These are phyloP conservation scores for Pyxicephalus adspersus DNA, from an alignment of 2,113 vertebrate species.

Conservation along the genomic window DNA sequence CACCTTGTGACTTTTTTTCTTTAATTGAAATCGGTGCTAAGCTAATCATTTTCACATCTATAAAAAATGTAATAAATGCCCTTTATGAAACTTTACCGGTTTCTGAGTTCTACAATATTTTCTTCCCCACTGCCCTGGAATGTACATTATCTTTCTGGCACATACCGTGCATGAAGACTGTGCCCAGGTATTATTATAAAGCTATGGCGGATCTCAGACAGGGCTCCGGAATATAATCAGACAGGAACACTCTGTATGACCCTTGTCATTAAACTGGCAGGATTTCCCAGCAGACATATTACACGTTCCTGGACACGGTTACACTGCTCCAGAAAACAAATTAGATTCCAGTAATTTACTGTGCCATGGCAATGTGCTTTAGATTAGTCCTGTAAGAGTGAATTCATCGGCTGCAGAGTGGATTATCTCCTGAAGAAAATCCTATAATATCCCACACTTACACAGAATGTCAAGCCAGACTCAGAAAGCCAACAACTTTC, in stretches of 20 bases:
- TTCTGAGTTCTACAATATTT: too few species aligned
- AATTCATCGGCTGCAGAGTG: slow-evolving; percentile 15
- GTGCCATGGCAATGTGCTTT: slow-evolving; percentile 40
- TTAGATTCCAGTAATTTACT: slow-evolving; percentile 47
- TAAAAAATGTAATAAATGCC: too few species aligned
- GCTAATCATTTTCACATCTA: too few species aligned
- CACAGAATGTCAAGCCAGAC: not conserved
- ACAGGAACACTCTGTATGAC: slow-evolving; percentile 16
- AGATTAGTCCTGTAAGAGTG: slow-evolving; percentile 27
- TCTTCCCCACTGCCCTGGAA: too few species aligned
- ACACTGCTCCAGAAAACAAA: slow-evolving; percentile 31
- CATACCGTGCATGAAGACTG: too few species aligned
- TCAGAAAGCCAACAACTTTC: too few species aligned
- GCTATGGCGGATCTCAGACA: not conserved
- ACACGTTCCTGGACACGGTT: not conserved
- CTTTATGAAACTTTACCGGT: too few species aligned
- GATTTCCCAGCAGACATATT: slow-evolving; percentile 45
- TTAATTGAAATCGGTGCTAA: too few species aligned
- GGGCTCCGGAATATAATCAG: slow-evolving; percentile 21
- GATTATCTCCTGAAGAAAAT: slow-evolving; percentile 39
- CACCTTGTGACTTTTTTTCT: too few species aligned
- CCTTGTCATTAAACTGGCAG: slow-evolving; percentile 19
- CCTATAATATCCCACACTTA: slow-evolving; percentile 20
- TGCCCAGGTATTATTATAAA: not conserved
- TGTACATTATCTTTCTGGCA: too few species aligned